These are phyloP conservation scores for Ichneumoninae sp. DNA, from an alignment of 2,888 invertebrate genomes.

Conservation along the genomic window DNA sequence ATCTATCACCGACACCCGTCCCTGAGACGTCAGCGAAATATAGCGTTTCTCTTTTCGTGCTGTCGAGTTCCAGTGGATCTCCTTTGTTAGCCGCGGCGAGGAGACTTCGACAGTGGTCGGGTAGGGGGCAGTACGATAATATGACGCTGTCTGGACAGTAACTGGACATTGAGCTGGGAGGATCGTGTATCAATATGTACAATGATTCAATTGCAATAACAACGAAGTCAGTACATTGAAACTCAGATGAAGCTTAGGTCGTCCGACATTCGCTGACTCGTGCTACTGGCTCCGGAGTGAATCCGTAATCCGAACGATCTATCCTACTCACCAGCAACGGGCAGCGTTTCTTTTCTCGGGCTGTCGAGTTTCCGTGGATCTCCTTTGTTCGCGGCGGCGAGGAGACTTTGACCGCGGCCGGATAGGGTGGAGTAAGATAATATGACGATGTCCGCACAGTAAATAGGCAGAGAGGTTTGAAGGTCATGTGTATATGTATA, in stretches of 20 bases:
- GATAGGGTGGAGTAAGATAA: constrained; percentile 27
- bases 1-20: constrained; percentile 21
- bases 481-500: background rate
- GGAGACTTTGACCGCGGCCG: constrained; percentile 28
- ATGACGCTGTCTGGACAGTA: constrained; percentile 16
- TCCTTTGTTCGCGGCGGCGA: constrained; percentile 44
- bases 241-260: background rate
- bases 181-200: background rate
- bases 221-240: background rate
- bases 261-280: constrained; percentile 36
- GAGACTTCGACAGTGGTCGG: constrained; percentile 30
- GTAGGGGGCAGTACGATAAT: constrained; percentile 34
- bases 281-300: constrained; percentile 26
- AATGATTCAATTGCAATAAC: background rate
- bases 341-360: constrained; percentile 54
- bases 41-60: constrained; percentile 56
- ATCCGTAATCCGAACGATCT: background rate
- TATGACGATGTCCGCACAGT: constrained; percentile 20
- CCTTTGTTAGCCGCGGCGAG: constrained; percentile 45
- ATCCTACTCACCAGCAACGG: background rate
- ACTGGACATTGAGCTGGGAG: constrained; percentile 7
- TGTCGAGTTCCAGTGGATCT: constrained; percentile 2
- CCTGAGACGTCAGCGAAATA: constrained; percentile 53
- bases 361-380: background rate
- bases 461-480: background rate